Base-by-base conservation (phyloP, 2,113 vertebrate genomes). In the Channa argus region DNA sequence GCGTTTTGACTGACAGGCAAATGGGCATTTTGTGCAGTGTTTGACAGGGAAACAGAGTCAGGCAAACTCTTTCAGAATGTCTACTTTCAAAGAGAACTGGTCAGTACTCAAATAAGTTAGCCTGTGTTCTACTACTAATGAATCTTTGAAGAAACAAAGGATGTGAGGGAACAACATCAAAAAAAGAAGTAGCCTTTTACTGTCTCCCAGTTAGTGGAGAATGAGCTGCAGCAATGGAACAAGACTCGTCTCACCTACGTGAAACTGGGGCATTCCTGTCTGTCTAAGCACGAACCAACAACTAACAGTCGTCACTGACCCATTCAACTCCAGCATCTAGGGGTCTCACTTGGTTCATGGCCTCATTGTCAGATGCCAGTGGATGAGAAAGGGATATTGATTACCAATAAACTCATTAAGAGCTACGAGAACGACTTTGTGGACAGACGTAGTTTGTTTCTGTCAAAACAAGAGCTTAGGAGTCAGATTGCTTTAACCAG, bases 401-500 rank as follows among this genome's bases (percentile, higher is more conserved):
- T 92, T 86, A 50, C 79, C 90, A 56, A 87, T 91, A 89, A 89
- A 83, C 84, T 86, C 87, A 92, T 90, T 91, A 90, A 78, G 73
- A 71, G 46, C 62, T 47, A 46, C 70, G 62, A 15, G 68, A 63
- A 76, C 44, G 45, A 77, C 63, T 69, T 74, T 79, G 62, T 47
- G 34, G 49, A 5, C 58, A 77, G 77, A 87, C 74, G 70, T 56
- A 73, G 85, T 83, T 82, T 65, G 74, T 80, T 79, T 58, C 68
- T 71, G 83, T 88, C 78, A 83, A 76, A 85, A 85, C 65, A 79
- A 77, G 52, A 86, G 69, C 61, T 77, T 34, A 76, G 74, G 53
- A 24, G 49, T 82, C 50, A 56, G 71, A 65, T 77, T 55, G 58
- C 70, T 78, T 79, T 79, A 64, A 52, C 53, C 1, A 15, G 75